These are phyloP conservation scores for Eutolmus rufibarbis DNA, from an alignment of 2,888 invertebrate genomes.

Conservation along the genomic window DNA sequence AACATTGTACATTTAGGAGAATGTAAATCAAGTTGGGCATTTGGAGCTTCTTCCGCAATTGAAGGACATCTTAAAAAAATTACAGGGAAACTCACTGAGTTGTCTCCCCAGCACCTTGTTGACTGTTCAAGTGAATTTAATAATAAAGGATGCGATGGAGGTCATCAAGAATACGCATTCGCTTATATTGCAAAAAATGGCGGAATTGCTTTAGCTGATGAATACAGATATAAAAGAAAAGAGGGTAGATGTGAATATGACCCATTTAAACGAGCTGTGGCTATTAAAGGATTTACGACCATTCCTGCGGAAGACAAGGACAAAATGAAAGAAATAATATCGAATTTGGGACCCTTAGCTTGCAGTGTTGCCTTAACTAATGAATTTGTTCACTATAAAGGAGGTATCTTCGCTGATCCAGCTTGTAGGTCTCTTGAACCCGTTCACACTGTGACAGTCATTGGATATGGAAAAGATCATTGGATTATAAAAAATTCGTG, in stretches of 20 bases:
- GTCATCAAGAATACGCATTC: not conserved
- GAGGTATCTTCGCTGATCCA: not conserved
- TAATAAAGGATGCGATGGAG: not conserved
- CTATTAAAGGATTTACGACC: not conserved
- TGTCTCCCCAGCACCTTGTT: not conserved
- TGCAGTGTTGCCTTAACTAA: conserved; percentile 49
- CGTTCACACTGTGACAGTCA: conserved; percentile 54
- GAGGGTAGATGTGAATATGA: not conserved
- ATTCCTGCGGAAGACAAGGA: not conserved
- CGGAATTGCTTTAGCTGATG: not conserved
- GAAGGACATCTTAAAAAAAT: not conserved
- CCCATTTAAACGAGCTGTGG: not conserved
- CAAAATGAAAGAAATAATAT: not conserved
- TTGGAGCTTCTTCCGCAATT: not conserved
- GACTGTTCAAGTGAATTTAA: not conserved
- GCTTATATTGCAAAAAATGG: not conserved
- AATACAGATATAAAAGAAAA: not conserved
- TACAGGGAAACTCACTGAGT: not conserved
- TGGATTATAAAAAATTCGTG: conserved; percentile 59
- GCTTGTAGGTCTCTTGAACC: not conserved
- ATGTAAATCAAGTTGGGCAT: not conserved
- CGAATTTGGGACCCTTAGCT: not conserved
- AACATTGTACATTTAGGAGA: not conserved
- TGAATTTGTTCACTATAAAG: not conserved
- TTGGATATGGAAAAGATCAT: conserved; percentile 57